Percentiles rank a stretch among this genome's conserved stretches.
Conservation (phyloP, 2,888 invertebrate species). For the Brachylomia viminalis region DNA sequence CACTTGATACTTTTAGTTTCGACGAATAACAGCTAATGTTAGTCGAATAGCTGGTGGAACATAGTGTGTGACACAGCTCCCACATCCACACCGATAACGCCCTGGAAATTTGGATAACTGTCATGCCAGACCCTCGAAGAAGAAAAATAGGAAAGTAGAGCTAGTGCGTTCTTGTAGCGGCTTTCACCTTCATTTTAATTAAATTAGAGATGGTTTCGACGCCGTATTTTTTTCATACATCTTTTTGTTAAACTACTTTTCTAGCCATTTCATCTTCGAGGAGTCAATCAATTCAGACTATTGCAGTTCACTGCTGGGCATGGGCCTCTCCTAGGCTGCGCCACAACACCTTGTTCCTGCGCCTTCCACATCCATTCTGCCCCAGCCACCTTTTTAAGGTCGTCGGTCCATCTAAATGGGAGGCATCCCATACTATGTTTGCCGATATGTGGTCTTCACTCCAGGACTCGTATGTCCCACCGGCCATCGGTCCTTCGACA, state of each 20-base stretch:
- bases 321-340: background rate
- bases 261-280: background rate
- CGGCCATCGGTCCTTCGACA: background rate
- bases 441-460: background rate
- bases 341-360: background rate
- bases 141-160: background rate
- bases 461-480: background rate
- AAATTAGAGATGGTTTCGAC: background rate
- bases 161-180: background rate
- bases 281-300: too few relatives aligned
- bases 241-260: background rate
- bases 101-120: too few relatives aligned
- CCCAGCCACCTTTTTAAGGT: background rate
- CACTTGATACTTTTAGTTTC: constrained; percentile 2
- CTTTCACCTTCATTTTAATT: background rate
- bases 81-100: too few relatives aligned
- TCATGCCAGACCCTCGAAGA: too few relatives aligned
- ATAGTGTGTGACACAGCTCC: too few relatives aligned
- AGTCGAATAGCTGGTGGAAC: background rate
- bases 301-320: background rate
- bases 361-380: background rate
- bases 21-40: background rate
- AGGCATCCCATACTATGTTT: background rate
- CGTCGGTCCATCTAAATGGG: background rate
- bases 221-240: background rate